Evolutionary conservation across 2,888 invertebrate genomes (phyloP).

Genomic region (Ophion obscuratus): DNA sequence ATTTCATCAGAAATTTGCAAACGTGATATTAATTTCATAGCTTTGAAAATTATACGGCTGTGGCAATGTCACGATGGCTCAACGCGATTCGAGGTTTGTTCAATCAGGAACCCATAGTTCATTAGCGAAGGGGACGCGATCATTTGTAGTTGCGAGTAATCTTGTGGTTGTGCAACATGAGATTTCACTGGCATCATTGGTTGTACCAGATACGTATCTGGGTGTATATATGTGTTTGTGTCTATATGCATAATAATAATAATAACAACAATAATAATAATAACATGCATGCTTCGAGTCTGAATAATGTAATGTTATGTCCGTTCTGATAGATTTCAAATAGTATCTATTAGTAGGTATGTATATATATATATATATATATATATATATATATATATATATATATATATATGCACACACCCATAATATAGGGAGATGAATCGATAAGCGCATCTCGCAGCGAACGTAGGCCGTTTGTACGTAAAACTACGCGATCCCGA

Average conservation of each 20-base stretch:
- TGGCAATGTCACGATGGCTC: background rate
- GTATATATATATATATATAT: too few relatives aligned
- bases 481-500: constrained; percentile 56
- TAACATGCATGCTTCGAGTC: constrained; percentile 49
- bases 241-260: constrained; percentile 8
- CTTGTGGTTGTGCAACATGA: constrained; percentile 54
- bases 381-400: background rate
- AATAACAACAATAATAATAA: background rate
- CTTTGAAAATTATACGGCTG: constrained; percentile 19
- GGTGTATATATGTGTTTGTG: background rate
- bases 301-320: constrained; percentile 62
- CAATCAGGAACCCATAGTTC: constrained; percentile 58
- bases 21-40: constrained; percentile 11
- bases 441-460: constrained; percentile 60
- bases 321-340: constrained; percentile 39
- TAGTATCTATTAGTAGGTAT: background rate
- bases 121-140: constrained; percentile 51
- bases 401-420: background rate
- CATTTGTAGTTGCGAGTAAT: constrained; percentile 60
- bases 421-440: constrained; percentile 48
- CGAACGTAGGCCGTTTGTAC: constrained; percentile 56
- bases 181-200: constrained; percentile 54
- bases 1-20: background rate
- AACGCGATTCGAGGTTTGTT: constrained; percentile 48
- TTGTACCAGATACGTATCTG: constrained; percentile 24